A percentile compares a stretch with the other conserved stretches of the same genome.
phyloP scores from a whole-genome alignment of 2,113 vertebrate species.

The Gopherus evgoodei region DNA sequence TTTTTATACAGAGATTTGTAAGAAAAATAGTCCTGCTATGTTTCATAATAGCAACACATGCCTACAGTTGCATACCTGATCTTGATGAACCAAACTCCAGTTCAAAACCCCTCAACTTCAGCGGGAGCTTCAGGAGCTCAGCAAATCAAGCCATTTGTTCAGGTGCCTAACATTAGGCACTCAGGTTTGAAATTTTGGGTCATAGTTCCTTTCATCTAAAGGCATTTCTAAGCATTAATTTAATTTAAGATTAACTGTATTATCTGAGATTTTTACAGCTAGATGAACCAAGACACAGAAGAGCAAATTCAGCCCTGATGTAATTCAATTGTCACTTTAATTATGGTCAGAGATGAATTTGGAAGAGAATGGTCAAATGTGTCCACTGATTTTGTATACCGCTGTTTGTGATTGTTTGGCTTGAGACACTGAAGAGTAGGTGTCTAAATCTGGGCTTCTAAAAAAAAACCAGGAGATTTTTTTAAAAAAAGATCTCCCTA shows the following conservation, averaged over 20 bases:
- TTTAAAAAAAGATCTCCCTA: slow-evolving; percentile 46
- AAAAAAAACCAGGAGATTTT: slow-evolving; percentile 66
- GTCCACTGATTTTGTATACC: slow-evolving; percentile 69
- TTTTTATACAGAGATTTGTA: background rate
- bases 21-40: background rate
- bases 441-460: slow-evolving; percentile 63
- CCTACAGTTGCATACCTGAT: background rate
- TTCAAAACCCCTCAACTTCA: background rate
- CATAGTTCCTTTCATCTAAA: background rate
- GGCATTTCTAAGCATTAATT: background rate
- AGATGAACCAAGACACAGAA: background rate
- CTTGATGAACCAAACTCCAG: background rate
- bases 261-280: background rate
- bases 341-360: slow-evolving; percentile 58
- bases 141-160: background rate
- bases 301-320: background rate
- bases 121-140: background rate
- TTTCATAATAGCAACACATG: background rate
- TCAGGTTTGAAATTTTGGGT: background rate
- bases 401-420: slow-evolving; percentile 72
- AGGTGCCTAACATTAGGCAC: background rate
- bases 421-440: slow-evolving; percentile 69
- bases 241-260: background rate
- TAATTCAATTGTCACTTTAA: slow-evolving; percentile 34
- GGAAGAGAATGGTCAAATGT: slow-evolving; percentile 43